A percentile compares a stretch with the other conserved stretches of the same genome.
Evolutionary conservation across 2,113 vertebrate species (phyloP).

Genomic region (Chaetorhynchus papuensis): DNA sequence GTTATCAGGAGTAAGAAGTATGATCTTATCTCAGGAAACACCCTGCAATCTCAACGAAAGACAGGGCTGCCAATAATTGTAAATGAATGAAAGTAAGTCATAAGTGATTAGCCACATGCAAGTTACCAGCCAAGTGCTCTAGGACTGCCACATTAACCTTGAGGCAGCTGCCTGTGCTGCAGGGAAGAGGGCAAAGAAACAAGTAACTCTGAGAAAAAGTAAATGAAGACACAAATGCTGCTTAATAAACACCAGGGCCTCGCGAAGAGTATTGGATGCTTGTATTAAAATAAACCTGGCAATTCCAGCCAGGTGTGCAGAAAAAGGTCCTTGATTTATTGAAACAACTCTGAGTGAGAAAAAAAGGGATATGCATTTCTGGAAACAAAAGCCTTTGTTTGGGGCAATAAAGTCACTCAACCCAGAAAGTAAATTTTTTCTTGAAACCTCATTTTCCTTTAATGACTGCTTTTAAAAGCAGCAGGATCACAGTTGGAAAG

Average conservation of each 20-base stretch:
- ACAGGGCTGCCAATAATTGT: not conserved
- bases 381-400: not conserved
- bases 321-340: not conserved
- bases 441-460: not conserved
- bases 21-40: constrained; percentile 43
- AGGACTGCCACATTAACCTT: not conserved
- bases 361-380: not conserved
- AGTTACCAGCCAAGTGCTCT: not conserved
- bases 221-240: not conserved
- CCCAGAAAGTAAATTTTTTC: not conserved
- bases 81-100: not conserved
- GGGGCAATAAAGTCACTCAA: not conserved
- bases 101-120: not conserved
- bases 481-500: not conserved
- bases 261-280: not conserved
- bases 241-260: not conserved
- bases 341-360: not conserved
- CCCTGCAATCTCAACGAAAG: not conserved
- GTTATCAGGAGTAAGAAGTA: not conserved
- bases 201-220: not conserved
- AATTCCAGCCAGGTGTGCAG: not conserved
- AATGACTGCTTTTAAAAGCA: not conserved
- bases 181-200: not conserved
- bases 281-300: not conserved
- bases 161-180: not conserved